Conservation (phyloP, 2,113 vertebrate genomes). For the Globicephala melas region DNA sequence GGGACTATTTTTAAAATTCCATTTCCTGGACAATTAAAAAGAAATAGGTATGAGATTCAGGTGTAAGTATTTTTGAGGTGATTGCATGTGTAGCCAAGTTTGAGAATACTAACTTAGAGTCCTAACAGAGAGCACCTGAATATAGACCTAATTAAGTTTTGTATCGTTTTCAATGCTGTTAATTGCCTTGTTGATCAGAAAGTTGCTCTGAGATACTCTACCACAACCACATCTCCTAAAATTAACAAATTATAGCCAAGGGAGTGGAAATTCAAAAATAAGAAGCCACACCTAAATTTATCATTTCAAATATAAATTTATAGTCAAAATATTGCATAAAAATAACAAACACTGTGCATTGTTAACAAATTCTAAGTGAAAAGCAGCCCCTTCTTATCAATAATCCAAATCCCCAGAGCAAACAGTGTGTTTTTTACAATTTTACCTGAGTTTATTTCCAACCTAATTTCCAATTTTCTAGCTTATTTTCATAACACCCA, state of each 20-base stretch:
- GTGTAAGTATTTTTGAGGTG: background rate
- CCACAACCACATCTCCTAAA: background rate
- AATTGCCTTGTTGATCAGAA: background rate
- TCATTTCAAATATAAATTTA: background rate
- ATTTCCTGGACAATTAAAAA: slow-evolving; percentile 6
- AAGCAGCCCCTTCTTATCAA: background rate
- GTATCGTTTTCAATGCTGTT: background rate
- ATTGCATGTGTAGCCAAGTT: background rate
- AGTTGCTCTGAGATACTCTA: background rate
- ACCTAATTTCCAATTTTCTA: background rate
- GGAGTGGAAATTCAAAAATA: background rate
- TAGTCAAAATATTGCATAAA: background rate
- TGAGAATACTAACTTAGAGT: background rate
- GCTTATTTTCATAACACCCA: background rate
- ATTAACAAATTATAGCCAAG: background rate
- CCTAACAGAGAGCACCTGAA: background rate
- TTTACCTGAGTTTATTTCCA: background rate
- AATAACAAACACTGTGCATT: background rate
- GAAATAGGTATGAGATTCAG: background rate
- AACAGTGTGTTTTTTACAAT: background rate
- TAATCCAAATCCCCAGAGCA: background rate
- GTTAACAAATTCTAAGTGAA: background rate
- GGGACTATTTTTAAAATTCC: background rate
- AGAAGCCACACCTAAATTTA: background rate
- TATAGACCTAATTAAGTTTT: background rate